phyloP scores from a whole-genome alignment of 2,888 invertebrate species.

The Halictus ligatus region DNA sequence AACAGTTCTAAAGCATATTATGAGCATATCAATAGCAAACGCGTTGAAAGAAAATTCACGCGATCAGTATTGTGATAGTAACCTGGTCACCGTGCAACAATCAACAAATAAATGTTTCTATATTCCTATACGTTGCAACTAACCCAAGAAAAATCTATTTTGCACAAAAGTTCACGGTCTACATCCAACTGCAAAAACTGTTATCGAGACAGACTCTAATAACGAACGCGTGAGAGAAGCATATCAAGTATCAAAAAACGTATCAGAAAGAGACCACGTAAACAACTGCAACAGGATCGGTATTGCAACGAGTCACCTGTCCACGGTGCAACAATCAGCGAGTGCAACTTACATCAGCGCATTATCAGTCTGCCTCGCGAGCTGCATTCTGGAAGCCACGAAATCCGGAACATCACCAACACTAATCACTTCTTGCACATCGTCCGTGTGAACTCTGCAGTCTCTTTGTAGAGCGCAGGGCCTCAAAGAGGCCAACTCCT shows the following conservation, averaged over 20 bases:
- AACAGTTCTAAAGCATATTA: no score
- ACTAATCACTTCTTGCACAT: conserved; percentile 27
- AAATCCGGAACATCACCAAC: neutral
- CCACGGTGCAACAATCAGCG: neutral
- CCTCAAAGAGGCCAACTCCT: conserved; percentile 34
- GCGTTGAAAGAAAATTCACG: no score
- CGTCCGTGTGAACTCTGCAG: neutral
- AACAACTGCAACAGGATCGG: neutral
- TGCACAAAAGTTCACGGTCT: neutral
- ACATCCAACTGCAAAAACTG: neutral
- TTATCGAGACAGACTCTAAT: neutral
- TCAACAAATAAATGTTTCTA: no score
- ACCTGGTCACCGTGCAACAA: no score
- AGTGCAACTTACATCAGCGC: neutral
- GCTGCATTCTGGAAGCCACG: neutral
- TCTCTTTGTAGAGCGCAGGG: conserved; percentile 21
- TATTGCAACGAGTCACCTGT: neutral
- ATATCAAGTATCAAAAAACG: neutral
- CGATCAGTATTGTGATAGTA: no score
- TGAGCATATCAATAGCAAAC: no score
- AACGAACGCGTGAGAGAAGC: neutral
- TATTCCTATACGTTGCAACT: neutral
- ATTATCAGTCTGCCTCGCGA: conserved; percentile 13
- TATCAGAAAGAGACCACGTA: neutral
- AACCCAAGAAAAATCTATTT: neutral